Conservation (phyloP, 1,140 invertebrate species). For the Heliconius nattereri region DNA sequence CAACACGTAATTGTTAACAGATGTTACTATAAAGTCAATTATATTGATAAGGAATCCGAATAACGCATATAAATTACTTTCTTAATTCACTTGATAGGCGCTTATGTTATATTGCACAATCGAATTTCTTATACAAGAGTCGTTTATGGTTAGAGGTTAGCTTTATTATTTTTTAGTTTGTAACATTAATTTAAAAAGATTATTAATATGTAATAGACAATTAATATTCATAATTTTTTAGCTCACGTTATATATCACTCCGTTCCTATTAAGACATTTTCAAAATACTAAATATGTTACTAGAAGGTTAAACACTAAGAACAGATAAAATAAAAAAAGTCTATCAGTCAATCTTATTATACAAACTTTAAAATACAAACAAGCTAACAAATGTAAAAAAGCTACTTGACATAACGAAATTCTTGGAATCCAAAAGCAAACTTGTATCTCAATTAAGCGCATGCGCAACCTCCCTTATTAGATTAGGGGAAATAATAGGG, state of each 20-base stretch:
- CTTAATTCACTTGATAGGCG: constrained; percentile 17
- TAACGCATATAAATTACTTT: constrained; percentile 37
- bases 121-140: constrained; percentile 1
- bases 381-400: constrained; percentile 15
- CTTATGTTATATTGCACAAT: not conserved
- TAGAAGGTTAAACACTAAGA: not conserved
- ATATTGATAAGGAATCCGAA: constrained; percentile 57
- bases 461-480: constrained; percentile 60
- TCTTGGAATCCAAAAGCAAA: constrained; percentile 48
- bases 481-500: constrained; percentile 65
- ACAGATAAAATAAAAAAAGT: not conserved
- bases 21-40: constrained; percentile 61
- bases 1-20: constrained; percentile 61
- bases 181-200: too few species aligned
- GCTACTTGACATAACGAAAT: constrained; percentile 38
- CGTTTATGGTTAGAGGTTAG: not conserved
- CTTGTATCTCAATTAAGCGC: constrained; percentile 51
- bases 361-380: constrained; percentile 15
- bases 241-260: too few species aligned
- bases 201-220: too few species aligned
- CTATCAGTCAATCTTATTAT: not conserved
- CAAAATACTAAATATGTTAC: too few species aligned
- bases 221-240: too few species aligned
- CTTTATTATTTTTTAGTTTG: not conserved
- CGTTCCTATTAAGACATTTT: too few species aligned